Base-by-base conservation (phyloP, 2,888 invertebrate genomes). In the Phengaris arion region DNA sequence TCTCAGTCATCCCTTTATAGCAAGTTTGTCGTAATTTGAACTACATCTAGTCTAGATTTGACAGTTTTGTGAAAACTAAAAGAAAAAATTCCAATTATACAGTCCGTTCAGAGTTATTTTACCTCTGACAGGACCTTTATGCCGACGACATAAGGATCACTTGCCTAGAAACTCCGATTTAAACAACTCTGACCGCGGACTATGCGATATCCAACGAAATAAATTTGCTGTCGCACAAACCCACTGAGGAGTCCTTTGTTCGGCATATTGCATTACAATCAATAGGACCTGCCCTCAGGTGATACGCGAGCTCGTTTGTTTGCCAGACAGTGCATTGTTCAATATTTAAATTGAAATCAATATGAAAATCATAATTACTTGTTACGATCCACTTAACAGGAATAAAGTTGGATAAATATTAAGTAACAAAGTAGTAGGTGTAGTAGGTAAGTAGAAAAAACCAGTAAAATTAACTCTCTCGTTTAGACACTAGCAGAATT, bases 151-250 rank as follows among this genome's bases (percentile, higher is more conserved):
- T 35, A 35, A 3, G 35, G 4, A 35, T 35, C 35, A 35, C 35
- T 35, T 4, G 35, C 35, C 2, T 35, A 22, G 22, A 22, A 22
- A 22, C 22, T 22, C 1, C 22, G 22, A 22, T 22, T 22, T 22
- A 22, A 22, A 22, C 22, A 22, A 22, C 22, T 22, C 35, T 35
- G 35, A 4, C 35, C 35, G 35, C 35, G 35, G 35, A 35, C 35
- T 35, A 35, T 4, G 35, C 7, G 22, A 74, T 51, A 74, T 48
- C 59, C 59, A n/a, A 57, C 77, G 80, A 78, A 78, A 80, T 80
- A 78, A 80, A 78, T 79, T 76, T 79, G 77, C 76, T 78, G 77
- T 76, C 22, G 74, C 77, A 78, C 77, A 80, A 79, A 79, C 74
- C 79, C 78, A 75, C 35, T 35, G 35, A 35, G 35, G 0, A 79